phyloP scores from a whole-genome alignment of 1,140 invertebrate species.

The Argopecten irradians region DNA sequence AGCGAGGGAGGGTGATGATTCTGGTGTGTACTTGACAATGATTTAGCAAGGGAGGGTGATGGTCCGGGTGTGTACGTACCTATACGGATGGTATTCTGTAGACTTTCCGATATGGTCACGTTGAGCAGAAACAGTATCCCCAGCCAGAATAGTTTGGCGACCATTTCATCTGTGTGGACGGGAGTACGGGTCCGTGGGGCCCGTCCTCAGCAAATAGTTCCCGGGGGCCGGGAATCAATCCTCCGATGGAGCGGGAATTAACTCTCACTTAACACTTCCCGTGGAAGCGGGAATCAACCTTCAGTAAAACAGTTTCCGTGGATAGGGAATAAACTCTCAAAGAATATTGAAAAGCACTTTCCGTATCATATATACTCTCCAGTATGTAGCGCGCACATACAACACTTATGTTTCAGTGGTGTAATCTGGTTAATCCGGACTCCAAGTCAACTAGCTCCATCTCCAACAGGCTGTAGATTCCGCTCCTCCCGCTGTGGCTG shows the following conservation, averaged over 20 bases:
- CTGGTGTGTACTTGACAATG: neutral
- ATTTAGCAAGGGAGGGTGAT: neutral
- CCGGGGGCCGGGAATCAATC: neutral
- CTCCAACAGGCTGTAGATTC: neutral
- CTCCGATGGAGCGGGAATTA: no score
- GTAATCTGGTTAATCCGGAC: neutral
- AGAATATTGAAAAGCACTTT: neutral
- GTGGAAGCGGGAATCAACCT: no score
- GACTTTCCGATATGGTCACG: neutral
- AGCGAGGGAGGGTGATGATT: neutral
- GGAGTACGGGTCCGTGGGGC: neutral
- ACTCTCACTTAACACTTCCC: no score
- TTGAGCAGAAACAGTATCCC: neutral
- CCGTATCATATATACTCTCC: neutral
- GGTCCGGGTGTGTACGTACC: neutral
- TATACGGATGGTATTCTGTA: neutral
- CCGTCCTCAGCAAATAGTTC: neutral
- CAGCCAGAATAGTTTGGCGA: constrained; percentile 14
- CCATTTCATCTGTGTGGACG: neutral
- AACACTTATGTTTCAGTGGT: neutral
- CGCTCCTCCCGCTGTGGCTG: neutral
- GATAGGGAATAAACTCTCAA: neutral
- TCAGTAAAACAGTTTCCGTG: neutral
- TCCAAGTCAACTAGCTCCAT: neutral
- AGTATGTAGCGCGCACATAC: neutral